Base-by-base conservation (phyloP, 2,888 invertebrate species). In the Argyra leucocephala region DNA sequence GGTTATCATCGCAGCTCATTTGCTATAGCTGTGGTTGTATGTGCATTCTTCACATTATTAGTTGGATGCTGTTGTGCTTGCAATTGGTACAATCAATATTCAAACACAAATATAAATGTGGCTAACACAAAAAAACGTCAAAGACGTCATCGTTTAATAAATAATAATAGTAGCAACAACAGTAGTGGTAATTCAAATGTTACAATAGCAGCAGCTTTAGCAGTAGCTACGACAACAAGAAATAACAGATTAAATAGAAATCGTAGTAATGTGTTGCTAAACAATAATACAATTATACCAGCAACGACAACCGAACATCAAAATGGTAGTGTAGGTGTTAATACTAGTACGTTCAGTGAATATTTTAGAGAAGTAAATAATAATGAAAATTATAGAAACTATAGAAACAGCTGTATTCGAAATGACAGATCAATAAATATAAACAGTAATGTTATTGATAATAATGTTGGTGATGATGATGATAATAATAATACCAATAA, bases 1-100 rank as follows among this genome's bases (percentile, higher is more conserved):
- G 15, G 23, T 23, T 59, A 23, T 15, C 1, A 59, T 59, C 23
- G 59, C 23, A 59, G 23, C 23, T 23, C 22, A 59, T 59, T 23
- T 59, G 59, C 23, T 7, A 59, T 59, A 3, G 59, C 15, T 23
- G 22, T 59, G 12, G 15, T 59, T 15, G 23, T 59, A 6, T 23
- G 23, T 23, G 59, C 59, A 59, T 23, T 59, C 18, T 59, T 59
- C 23, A 23, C 23, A 59, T 23, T 59, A 59, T 18, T 59, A 23
- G 1, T 23, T 12, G 59, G 59, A 18, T 59, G 23, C 7, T 59
- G 59, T 59, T 59, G 59, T 59, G 7, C 7, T 3, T 59, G 59
- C n/a, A 59, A 59, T 23, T 59, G 59, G 59, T 59, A 18, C 23
- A 59, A 59, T 59, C 59, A 59, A 59, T 23, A 59, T 59, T 18